Base-by-base conservation (phyloP, 2,888 invertebrate species). In the Eutolmus rufibarbis region DNA sequence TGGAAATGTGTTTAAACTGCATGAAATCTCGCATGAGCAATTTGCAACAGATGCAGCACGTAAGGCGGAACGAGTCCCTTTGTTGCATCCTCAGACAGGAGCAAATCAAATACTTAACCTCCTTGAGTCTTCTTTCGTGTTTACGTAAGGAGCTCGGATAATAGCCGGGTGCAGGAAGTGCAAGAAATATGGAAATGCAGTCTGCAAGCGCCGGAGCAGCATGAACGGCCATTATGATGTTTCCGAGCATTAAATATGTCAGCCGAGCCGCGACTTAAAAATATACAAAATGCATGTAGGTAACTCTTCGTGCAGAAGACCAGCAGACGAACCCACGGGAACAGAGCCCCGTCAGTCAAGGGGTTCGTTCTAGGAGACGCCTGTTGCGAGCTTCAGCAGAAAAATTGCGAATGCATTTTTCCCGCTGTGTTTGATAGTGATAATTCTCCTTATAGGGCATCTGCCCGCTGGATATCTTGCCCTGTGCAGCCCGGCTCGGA, bases 241-340 rank as follows among this genome's bases (percentile, higher is more conserved):
- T 79, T 51, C 40, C 37, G 16, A 51, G 82, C 34, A 37, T 82
- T 82, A 82, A 82, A 57, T 82, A 82, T 57, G 34, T n/a, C 57
- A 82, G 57, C 34, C 82, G 9, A 34, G 57, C 66, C 56, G 57
- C 82, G 37, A 56, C 31, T 57, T 34, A 40, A 3, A 57, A 57
- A 23, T n/a, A n/a, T 51, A 51, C n/a, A 51, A 51, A 5, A 51
- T 51, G 5, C 51, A 51, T 81, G 28, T 51, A 57, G 57, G 19
- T 82, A 56, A 57, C 82, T 57, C 66, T 19, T 37, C 37, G 56
- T 37, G n/a, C 37, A 82, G 2, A 28, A 23, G 28, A 23, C 23
- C 37, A 82, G 0, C 8, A 23, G 28, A 23, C 12, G 28, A 82
- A 37, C 66, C 66, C 37, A 8, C 16, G 37, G 82, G 82, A 82